Base-by-base conservation (phyloP, 2,888 invertebrate genomes). In the Rotaria magnacalcarata region DNA sequence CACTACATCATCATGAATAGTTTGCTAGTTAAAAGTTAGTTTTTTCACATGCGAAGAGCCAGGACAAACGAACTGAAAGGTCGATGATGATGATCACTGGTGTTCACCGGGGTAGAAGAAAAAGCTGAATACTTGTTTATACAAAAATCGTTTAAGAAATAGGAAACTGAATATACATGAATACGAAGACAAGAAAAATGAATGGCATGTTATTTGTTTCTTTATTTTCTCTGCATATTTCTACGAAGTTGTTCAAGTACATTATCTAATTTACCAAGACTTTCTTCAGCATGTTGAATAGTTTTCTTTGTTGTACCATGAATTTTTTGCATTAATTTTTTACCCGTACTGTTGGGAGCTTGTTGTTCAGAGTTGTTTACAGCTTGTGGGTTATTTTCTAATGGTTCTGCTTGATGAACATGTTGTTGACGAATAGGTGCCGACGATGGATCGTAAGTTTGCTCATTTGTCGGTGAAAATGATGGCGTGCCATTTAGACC, bases 211-310 rank as follows among this genome's bases (percentile, higher is more conserved):
- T 27, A 60, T 16, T 14, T 54, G 21, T 54, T 19, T 54, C 21
- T 54, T 80, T 80, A 80, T 80, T 47, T 24, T 47, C 47, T 80
- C 19, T 80, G 80, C 19, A 47, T 47, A 47, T n/a, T 80, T 47
- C 19, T 80, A n/a, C 47, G 43, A 24, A 80, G 47, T 80, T 80
- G 80, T 80, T 47, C 7, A 4, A 80, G 19, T 11, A 80, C 47
- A 47, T 14, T 4, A 47, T 80, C 80, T 24, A 80, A 14, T 80
- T 14, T 43, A 47, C 4, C 10, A 47, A 80, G 34, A 47, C 80
- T n/a, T n/a, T 80, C 80, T 80, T 80, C 80, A 24, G 80, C 80
- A 41, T 80, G 43, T 47, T 43, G 24, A 47, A 80, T 47, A 10
- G 80, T 80, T 47, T 43, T 21, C 34, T 47, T 43, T n/a, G 80